Evolutionary conservation across 2,113 vertebrate genomes (phyloP), one percentile per base, ranked within the genome.

Genomic region (Pithys albifrons): DNA sequence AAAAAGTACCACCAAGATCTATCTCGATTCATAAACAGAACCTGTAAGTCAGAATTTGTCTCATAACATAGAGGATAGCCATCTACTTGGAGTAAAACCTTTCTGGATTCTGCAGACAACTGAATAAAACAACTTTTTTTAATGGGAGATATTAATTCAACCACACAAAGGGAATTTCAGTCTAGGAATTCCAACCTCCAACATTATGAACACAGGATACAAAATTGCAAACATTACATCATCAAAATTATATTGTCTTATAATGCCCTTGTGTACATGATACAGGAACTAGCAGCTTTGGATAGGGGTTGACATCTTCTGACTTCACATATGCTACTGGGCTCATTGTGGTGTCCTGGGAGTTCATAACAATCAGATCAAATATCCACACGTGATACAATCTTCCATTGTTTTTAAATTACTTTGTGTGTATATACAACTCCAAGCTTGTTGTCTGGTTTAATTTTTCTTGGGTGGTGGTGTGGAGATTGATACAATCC

Each of bases 261-360:
- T 61, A 76, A 65, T 89, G 74, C 84, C 66, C 89, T 57, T 64
- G 85, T 58, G 69, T 84, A 41, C 19, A 48, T 25, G 57, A 77
- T 94, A 92, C 72, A 92, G 93, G 89, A 97, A 92, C 55, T 78
- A 91, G 83, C 67, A 89, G 65, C 43, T 89, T 78, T 52, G 62
- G 12, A 43, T 72, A 57, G 48, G 19, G 49, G 57, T 65, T 81
- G 76, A 91, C 88, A 41, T 76, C 93, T 92, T 57, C 81, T 93
- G 88, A 92, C 92, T 77, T 52, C 69, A 22, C 49, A 49, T 22
- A 7, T 31, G 12, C 33, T 62, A 2, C 79, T 57, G 88, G 55
- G 55, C 61, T 67, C 58, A 6, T 19, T 48, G 55, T 1, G 0
- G 31, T 65, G 41, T 77, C 72, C 76, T 59, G 37, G 72, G 88